These are phyloP conservation scores for Pituophis catenifer DNA, from an alignment of 2,113 vertebrate genomes.

Conservation along the genomic window DNA sequence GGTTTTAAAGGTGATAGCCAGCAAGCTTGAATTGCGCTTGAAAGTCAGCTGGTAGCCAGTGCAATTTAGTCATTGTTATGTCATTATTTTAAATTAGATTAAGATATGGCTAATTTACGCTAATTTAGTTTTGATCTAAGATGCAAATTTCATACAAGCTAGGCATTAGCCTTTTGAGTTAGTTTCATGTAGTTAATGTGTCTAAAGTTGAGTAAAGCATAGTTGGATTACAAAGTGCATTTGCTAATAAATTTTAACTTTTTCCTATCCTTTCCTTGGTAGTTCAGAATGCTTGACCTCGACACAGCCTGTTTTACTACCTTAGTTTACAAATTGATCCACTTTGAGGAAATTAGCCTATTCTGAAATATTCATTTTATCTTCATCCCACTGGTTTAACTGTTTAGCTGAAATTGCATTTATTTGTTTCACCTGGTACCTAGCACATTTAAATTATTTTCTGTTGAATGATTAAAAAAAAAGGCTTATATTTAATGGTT, in stretches of 20 bases:
- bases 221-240: not conserved
- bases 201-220: not conserved
- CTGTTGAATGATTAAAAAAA: not conserved
- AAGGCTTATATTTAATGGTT: not conserved
- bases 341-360: not conserved
- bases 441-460: slow-evolving; percentile 1
- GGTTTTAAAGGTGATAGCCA: not conserved
- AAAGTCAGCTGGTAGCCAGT: not conserved
- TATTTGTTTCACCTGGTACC: not conserved
- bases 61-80: not conserved
- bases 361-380: not conserved
- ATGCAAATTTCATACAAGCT: not conserved
- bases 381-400: not conserved
- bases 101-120: not conserved
- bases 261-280: not conserved
- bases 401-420: not conserved
- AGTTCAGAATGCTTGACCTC: not conserved
- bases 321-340: not conserved
- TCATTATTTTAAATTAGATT: not conserved
- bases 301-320: not conserved
- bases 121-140: not conserved
- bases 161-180: no score
- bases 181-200: not conserved
- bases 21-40: not conserved
- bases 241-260: not conserved